Conservation (phyloP, 2,797 vertebrate species). For the Trachops cirrhosus region DNA sequence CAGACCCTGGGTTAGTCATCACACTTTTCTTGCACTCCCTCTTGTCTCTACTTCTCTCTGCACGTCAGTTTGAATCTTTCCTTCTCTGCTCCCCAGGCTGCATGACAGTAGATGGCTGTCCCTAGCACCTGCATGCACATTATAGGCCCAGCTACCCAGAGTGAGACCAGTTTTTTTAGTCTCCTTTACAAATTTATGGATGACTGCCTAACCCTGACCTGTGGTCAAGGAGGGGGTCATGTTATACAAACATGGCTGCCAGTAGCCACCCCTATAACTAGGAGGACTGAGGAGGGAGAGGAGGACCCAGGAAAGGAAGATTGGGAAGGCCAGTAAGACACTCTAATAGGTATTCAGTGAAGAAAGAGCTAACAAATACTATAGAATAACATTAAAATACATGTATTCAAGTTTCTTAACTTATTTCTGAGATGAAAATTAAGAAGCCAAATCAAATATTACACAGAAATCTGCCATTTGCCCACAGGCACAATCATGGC, state of each 20-base stretch:
- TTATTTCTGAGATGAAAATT: not conserved
- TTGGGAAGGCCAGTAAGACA: not conserved
- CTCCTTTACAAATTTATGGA: constrained; percentile 3
- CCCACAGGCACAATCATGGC: not conserved
- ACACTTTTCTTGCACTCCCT: not conserved
- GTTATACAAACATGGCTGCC: not conserved
- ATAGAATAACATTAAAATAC: not conserved
- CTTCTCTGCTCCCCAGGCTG: not conserved
- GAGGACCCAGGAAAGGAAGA: not conserved
- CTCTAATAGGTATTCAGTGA: not conserved
- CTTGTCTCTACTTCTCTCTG: not conserved
- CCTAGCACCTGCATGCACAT: not conserved
- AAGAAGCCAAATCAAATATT: not conserved
- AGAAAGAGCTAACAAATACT: not conserved
- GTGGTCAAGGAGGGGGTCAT: not conserved
- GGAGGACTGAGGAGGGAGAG: not conserved
- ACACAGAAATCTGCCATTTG: not conserved
- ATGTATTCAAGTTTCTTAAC: not conserved
- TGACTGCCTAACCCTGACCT: not conserved
- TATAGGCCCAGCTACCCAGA: not conserved
- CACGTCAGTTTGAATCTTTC: not conserved
- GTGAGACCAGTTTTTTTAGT: not conserved
- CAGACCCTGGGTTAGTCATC: not conserved
- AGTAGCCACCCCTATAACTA: not conserved
- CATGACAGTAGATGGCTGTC: not conserved